A percentile compares a stretch with the other conserved stretches of the same genome.
Evolutionary conservation across 2,888 invertebrate species (phyloP).

Genomic region (Netelia fuscicornis): DNA sequence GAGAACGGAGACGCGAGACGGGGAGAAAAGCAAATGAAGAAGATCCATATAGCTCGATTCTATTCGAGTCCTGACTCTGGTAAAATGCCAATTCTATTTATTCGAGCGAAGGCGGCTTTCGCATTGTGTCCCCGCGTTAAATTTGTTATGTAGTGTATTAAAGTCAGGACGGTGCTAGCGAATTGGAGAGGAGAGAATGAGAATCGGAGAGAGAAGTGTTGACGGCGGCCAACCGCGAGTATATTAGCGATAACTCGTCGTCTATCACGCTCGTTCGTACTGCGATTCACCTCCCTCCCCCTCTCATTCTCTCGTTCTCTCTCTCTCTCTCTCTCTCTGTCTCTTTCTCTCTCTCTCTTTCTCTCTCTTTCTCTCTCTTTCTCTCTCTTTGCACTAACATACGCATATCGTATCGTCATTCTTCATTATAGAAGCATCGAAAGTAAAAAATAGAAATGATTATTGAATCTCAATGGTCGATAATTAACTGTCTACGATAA

Average conservation of each 20-base stretch:
- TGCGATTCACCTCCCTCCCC: neutral
- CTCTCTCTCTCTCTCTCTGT: neutral
- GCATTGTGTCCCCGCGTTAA: conserved; percentile 82
- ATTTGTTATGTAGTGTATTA: conserved; percentile 77
- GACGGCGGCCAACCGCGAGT: conserved; percentile 12
- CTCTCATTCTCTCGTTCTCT: neutral
- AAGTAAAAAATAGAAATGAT: neutral
- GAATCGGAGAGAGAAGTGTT: neutral
- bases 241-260: conserved; percentile 31
- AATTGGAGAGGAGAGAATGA: conserved; percentile 15
- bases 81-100: conserved; percentile 83
- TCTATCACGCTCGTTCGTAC: neutral
- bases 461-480: neutral
- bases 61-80: conserved; percentile 82
- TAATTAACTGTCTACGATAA: neutral
- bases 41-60: conserved; percentile 82
- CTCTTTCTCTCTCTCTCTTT: neutral
- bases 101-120: conserved; percentile 81
- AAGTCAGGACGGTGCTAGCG: conserved; percentile 8
- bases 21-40: conserved; percentile 62
- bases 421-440: neutral
- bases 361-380: neutral
- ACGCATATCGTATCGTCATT: neutral
- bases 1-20: conserved; percentile 29
- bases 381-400: neutral